Evolutionary conservation across 1,140 invertebrate genomes (phyloP).

Genomic region (Hypsibius dujardini): DNA sequence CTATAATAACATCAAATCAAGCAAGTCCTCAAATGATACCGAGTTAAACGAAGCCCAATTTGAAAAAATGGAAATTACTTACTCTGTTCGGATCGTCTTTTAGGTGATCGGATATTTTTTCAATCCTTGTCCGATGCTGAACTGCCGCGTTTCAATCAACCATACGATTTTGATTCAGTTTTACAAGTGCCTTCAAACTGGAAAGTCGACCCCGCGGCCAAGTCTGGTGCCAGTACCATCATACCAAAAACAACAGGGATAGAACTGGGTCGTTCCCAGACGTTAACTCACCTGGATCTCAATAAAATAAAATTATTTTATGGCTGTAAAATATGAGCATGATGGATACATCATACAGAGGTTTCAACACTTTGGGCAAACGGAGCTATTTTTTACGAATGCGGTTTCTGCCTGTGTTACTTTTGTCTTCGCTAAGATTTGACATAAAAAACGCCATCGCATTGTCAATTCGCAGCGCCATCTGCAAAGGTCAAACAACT

Average conservation of each 20-base stretch:
- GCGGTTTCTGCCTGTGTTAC: too few relatives aligned
- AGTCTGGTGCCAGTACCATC: neutral
- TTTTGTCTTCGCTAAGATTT: too few relatives aligned
- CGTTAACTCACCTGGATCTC: constrained; percentile 5
- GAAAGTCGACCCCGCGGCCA: constrained; percentile 3
- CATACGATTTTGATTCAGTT: constrained; percentile 16
- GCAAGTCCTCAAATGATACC: neutral
- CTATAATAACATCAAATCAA: neutral
- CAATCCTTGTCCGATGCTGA: neutral
- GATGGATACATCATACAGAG: too few relatives aligned
- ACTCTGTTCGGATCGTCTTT: neutral
- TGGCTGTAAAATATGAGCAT: neutral
- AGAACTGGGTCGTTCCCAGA: neutral
- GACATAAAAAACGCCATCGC: too few relatives aligned
- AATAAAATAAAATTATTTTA: constrained; percentile 1
- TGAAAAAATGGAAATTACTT: too few relatives aligned
- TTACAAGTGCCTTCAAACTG: neutral
- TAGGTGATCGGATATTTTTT: constrained; percentile 3
- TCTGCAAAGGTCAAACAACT: too few relatives aligned
- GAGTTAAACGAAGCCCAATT: too few relatives aligned
- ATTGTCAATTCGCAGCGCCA: too few relatives aligned
- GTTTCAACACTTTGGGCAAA: too few relatives aligned
- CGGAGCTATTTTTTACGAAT: too few relatives aligned
- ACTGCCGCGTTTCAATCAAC: constrained; percentile 10
- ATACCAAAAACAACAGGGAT: neutral